Base-by-base conservation (phyloP, 2,113 vertebrate species). In the Lagopus muta region DNA sequence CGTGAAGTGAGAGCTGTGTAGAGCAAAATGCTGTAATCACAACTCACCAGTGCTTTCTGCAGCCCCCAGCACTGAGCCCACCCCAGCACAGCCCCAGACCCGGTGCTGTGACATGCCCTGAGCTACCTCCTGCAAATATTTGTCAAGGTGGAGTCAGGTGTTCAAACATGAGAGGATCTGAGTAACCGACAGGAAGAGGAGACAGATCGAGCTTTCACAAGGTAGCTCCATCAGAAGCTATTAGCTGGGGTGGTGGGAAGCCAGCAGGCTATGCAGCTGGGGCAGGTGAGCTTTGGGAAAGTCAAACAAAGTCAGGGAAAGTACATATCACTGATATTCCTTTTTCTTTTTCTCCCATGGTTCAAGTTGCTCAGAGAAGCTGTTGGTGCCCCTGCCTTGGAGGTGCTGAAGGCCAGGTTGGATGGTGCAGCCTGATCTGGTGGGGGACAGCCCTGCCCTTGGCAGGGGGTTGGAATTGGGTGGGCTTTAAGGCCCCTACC, bases 101-200 rank as follows among this genome's bases (percentile, higher is more conserved):
- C 20, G 22, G 3, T 45, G 50, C 78, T 60, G 38, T 52, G 81
- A 90, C 58, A 50, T 77, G 71, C 43, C 58, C 54, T 43, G 54
- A 76, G 91, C 78, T 76, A 77, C 47, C 72, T 57, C 50, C 57
- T 69, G 64, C 92, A 94, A 93, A 91, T 76, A 81, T 93, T 89
- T 94, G 80, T 40, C 3, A 8, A 88, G 92, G 89, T 86, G 88
- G 61, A 74, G 89, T 78, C 0, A 12, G 70, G 25, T 75, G 66
- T 82, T 88, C 8, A n/a, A 72, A 57, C 19, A 79, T 43, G 48
- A 90, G 62, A 55, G 48, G 57, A 89, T 25, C 78, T 90, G 91
- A 92, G 76, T 92, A 94, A 87, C 18, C 0, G 0, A 27, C n/a
- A 69, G 73, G 78, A 81, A 83, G 36, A 43, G 81, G 88, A 82